Evolutionary conservation across 1,140 invertebrate genomes (phyloP), one percentile per base, ranked within the genome.

Genomic region (Drosophila azteca): DNA sequence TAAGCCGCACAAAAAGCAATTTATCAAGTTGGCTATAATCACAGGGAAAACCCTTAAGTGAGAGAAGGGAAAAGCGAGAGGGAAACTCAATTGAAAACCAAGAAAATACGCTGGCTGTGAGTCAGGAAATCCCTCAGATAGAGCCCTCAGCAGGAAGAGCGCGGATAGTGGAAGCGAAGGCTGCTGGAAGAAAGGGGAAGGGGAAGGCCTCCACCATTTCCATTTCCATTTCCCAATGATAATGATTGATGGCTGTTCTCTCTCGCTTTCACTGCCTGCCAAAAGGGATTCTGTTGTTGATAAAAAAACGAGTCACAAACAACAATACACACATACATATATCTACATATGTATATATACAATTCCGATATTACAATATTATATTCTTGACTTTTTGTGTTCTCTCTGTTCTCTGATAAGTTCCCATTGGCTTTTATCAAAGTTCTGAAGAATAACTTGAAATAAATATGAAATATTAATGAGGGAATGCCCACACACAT

Each of bases 401-500:
- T n/a, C n/a, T n/a, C n/a, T n/a, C n/a, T n/a, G n/a, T 35, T n/a
- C 67, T n/a, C 15, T 51, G 75, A 77, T 77, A 77, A 66, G 60
- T 61, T 46, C 5, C 4, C 31, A 15, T 39, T 15, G 52, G 13
- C 46, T 58, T 26, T 63, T 79, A 79, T 79, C 76, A 48, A 1
- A 15, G 45, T 35, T 52, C 20, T 69, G 45, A 67, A 48, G 71
- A 68, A 45, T 48, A 59, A 64, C 57, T 78, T 66, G 59, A 69
- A 62, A 79, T 72, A 73, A 64, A 64, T 58, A 74, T 79, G 53
- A 64, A 69, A 63, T 79, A 79, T 69, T 60, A 69, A 79, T 79
- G 68, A 74, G 63, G 29, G 5, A 50, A 35, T 26, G 46, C 29
- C 31, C n/a, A 13, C n/a, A 13, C 3, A 35, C 8, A 41, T 58